A percentile compares a stretch with the other conserved stretches of the same genome.
Evolutionary conservation across 1,140 invertebrate species (phyloP).

Genomic region (Bemisia tabaci): DNA sequence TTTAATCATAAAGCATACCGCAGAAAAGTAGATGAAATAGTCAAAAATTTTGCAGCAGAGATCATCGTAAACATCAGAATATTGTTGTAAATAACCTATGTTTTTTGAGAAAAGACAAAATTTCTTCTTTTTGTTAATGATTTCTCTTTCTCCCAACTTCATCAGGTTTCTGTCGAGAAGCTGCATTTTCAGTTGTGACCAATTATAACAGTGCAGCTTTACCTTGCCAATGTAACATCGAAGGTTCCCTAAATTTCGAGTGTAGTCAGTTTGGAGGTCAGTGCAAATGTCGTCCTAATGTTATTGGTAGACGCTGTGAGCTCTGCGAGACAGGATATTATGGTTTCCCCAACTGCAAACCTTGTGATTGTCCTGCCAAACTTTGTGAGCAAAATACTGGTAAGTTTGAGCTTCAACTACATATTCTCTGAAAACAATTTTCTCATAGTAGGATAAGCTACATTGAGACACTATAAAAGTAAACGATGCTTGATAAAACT

Average conservation of each 20-base stretch:
- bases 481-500: too few relatives aligned
- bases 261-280: conserved; percentile 90
- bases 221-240: conserved; percentile 75
- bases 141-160: conserved; percentile 15
- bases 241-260: conserved; percentile 76
- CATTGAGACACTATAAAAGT: too few relatives aligned
- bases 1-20: too few relatives aligned
- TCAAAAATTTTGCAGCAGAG: too few relatives aligned
- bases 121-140: not conserved
- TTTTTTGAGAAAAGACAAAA: too few relatives aligned
- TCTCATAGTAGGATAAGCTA: too few relatives aligned
- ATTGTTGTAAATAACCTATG: too few relatives aligned
- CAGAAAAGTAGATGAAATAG: too few relatives aligned
- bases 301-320: conserved; percentile 85
- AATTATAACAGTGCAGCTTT: conserved; percentile 89
- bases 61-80: too few relatives aligned
- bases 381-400: conserved; percentile 61
- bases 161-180: conserved; percentile 69
- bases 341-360: conserved; percentile 87
- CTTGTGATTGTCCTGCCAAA: conserved; percentile 73
- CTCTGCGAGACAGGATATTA: conserved; percentile 83
- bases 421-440: too few relatives aligned
- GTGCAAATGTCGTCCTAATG: conserved; percentile 82
- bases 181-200: conserved; percentile 84
- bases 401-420: too few relatives aligned